A percentile compares a stretch with the other conserved stretches of the same genome.
Conservation (phyloP, 2,888 invertebrate genomes). For the Scelioninae gen. 1 region DNA sequence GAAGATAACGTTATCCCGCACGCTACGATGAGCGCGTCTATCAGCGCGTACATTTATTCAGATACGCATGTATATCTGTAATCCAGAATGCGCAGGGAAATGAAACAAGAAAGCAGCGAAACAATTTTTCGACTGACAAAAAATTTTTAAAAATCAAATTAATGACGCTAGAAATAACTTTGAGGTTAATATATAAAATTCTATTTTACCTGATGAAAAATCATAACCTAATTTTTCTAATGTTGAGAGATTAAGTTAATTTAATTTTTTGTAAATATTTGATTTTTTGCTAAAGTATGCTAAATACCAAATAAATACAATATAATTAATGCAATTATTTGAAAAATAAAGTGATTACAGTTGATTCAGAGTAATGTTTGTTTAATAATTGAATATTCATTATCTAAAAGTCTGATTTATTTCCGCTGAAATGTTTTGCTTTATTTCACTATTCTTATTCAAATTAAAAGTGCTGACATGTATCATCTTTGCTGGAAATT, state of each 20-base stretch:
- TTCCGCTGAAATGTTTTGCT: background rate
- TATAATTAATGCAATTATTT: no score
- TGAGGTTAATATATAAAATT: no score
- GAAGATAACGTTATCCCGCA: constrained; percentile 69
- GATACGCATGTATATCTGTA: constrained; percentile 56
- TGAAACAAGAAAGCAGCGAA: constrained; percentile 49
- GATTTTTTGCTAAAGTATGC: no score
- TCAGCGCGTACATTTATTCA: constrained; percentile 67
- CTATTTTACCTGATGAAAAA: no score
- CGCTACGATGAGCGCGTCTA: constrained; percentile 68
- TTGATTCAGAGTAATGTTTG: no score
- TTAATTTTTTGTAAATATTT: no score
- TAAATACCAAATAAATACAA: no score
- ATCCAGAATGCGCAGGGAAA: constrained; percentile 42
- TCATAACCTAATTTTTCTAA: no score
- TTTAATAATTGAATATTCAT: no score
- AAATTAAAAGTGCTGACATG: background rate
- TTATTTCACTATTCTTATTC: background rate
- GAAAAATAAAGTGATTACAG: no score
- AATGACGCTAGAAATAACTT: no score
- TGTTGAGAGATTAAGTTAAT: no score
- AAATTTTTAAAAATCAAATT: constrained; percentile 1
- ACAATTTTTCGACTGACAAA: constrained; percentile 1
- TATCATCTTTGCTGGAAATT: background rate
- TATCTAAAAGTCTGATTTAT: background rate